A percentile compares a stretch with the other conserved stretches of the same genome.
Evolutionary conservation across 1,140 invertebrate genomes (phyloP).

Genomic region (Manduca sexta): DNA sequence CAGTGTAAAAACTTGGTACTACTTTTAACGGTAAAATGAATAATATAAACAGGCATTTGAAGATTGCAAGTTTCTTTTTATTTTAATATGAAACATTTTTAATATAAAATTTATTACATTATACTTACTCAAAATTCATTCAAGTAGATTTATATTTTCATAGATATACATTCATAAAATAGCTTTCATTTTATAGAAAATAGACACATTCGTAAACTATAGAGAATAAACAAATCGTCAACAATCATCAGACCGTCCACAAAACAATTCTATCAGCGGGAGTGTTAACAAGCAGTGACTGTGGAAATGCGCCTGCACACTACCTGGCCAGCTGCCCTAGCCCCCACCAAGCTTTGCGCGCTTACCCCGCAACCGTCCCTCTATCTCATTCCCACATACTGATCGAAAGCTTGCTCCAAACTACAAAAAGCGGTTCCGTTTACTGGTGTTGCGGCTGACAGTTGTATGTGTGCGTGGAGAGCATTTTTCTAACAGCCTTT

Average conservation of each 20-base stretch:
- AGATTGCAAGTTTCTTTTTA: too few species aligned
- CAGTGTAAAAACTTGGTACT: too few species aligned
- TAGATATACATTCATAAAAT: too few species aligned
- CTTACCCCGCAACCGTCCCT: constrained; percentile 43
- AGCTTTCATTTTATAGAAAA: too few species aligned
- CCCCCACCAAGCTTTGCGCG: constrained; percentile 51
- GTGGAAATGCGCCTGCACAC: constrained; percentile 51
- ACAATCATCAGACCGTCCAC: constrained; percentile 45
- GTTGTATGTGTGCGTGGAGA: constrained; percentile 48
- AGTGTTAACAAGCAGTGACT: constrained; percentile 63
- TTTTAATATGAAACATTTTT: too few species aligned
- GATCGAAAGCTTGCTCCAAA: constrained; percentile 47
- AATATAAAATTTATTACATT: too few species aligned
- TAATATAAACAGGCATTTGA: too few species aligned
- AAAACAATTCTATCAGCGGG: constrained; percentile 53
- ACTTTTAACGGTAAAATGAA: too few species aligned
- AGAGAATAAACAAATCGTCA: constrained; percentile 31
- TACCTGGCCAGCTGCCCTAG: constrained; percentile 65
- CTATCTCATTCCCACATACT: constrained; percentile 49
- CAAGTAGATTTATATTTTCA: too few species aligned
- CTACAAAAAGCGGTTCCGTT: constrained; percentile 68
- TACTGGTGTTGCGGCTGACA: constrained; percentile 38
- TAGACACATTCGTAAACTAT: constrained; percentile 22
- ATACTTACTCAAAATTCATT: too few species aligned
- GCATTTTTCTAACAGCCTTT: constrained; percentile 59